Conservation (phyloP, 2,113 vertebrate species). For the Hypomesus transpacificus region DNA sequence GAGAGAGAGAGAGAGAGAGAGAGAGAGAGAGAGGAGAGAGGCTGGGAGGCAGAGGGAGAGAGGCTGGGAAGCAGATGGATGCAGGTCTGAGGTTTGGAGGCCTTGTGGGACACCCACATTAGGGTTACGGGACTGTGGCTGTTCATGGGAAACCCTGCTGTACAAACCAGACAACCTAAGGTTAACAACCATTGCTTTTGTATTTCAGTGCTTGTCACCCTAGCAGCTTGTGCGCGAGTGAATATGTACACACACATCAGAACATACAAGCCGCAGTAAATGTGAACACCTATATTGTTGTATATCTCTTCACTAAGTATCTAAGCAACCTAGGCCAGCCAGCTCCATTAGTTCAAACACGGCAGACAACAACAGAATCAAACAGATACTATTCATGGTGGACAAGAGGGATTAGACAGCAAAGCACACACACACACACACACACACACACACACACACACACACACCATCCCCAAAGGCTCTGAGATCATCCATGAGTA, state of each 20-base stretch:
- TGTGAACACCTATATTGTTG: neutral
- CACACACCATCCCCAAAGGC: neutral
- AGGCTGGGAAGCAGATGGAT: neutral
- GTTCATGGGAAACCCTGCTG: too few relatives aligned
- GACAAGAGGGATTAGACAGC: constrained; percentile 32
- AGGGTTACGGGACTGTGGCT: neutral
- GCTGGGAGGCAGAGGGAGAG: too few relatives aligned
- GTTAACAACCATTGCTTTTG: too few relatives aligned
- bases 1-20: too few relatives aligned
- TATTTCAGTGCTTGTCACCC: too few relatives aligned
- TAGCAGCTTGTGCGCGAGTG: too few relatives aligned
- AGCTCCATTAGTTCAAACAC: constrained; percentile 31
- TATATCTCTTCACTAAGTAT: neutral
- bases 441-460: neutral
- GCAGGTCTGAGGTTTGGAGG: neutral
- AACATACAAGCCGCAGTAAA: neutral
- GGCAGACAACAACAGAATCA: constrained; percentile 20
- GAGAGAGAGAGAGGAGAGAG: too few relatives aligned
- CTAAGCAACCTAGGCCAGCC: constrained; percentile 22
- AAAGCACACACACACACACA: neutral
- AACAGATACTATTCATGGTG: constrained; percentile 17
- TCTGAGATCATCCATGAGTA: constrained; percentile 43
- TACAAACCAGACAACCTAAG: too few relatives aligned
- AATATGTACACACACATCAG: neutral
- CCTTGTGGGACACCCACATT: neutral